These are phyloP conservation scores for Drosophila nikananu DNA, from an alignment of 1,140 invertebrate species.

Conservation along the genomic window DNA sequence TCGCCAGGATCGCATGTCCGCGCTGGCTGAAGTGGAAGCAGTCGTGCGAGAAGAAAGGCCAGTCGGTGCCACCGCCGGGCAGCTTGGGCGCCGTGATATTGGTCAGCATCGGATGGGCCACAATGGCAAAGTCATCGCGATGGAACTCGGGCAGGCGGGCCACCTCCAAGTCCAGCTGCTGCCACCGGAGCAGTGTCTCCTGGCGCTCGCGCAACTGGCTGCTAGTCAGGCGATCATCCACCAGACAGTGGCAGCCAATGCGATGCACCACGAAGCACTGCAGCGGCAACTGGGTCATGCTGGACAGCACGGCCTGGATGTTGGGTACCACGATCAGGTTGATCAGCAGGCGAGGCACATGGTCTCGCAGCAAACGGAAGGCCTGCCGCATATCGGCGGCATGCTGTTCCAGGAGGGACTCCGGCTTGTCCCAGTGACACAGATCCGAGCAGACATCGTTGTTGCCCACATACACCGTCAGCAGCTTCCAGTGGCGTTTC, in stretches of 20 bases:
- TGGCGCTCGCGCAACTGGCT: slow-evolving; percentile 56
- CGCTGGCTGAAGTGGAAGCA: slow-evolving; percentile 91
- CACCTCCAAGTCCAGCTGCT: slow-evolving; percentile 81
- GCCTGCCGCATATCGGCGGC: slow-evolving; percentile 58
- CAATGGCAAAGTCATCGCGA: slow-evolving; percentile 87
- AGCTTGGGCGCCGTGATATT: slow-evolving; percentile 84
- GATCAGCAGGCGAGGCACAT: slow-evolving; percentile 72
- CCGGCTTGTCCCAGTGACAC: slow-evolving; percentile 84
- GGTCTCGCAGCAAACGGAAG: slow-evolving; percentile 69
- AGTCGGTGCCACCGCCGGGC: slow-evolving; percentile 86
- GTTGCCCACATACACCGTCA: slow-evolving; percentile 89
- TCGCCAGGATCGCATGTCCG: slow-evolving; percentile 86
- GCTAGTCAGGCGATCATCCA: slow-evolving; percentile 75
- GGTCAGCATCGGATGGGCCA: slow-evolving; percentile 86
- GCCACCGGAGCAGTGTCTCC: slow-evolving; percentile 85
- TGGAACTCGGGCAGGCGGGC: slow-evolving; percentile 79
- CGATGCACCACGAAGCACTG: slow-evolving; percentile 84
- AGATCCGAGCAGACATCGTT: slow-evolving; percentile 90
- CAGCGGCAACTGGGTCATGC: slow-evolving; percentile 67
- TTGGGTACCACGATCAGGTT: slow-evolving; percentile 71
- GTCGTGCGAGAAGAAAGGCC: slow-evolving; percentile 88
- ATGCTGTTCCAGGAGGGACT: slow-evolving; percentile 58
- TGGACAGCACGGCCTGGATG: slow-evolving; percentile 68
- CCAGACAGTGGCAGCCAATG: slow-evolving; percentile 87
- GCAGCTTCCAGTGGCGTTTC: slow-evolving; percentile 89